phyloP scores from a whole-genome alignment of 1,140 invertebrate species.

The Macrotrachela quadricornifera region DNA sequence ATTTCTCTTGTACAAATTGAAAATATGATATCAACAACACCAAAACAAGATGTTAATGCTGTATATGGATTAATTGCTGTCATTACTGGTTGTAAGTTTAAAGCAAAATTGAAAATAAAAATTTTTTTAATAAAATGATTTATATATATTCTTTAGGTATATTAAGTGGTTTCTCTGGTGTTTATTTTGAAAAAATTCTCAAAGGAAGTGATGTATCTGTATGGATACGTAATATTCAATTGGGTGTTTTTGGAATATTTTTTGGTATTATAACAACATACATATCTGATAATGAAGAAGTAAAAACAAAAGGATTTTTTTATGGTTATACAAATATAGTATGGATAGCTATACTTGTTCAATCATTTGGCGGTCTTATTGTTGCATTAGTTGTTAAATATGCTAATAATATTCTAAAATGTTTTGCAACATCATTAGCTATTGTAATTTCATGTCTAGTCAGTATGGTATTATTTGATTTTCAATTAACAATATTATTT shows the following conservation, averaged over 20 bases:
- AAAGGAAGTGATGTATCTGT: slow-evolving; percentile 70
- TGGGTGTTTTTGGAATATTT: slow-evolving; percentile 23
- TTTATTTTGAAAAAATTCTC: slow-evolving; percentile 96
- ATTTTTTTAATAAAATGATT: too few relatives aligned
- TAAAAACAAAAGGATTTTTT: slow-evolving; percentile 36
- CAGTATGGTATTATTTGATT: slow-evolving; percentile 6
- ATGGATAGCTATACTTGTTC: slow-evolving; percentile 31
- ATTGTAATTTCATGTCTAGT: slow-evolving; percentile 5
- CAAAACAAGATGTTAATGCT: too few relatives aligned
- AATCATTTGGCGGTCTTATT: slow-evolving; percentile 29
- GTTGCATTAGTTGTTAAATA: slow-evolving; percentile 36
- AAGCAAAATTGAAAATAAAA: too few relatives aligned
- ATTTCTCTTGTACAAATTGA: slow-evolving; percentile 46
- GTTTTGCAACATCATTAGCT: slow-evolving; percentile 1
- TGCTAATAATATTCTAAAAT: slow-evolving; percentile 33
- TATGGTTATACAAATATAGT: slow-evolving; percentile 32
- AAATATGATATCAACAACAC: too few relatives aligned
- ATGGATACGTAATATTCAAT: slow-evolving; percentile 47
- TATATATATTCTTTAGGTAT: too few relatives aligned
- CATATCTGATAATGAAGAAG: slow-evolving; percentile 30
- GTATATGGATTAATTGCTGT: too few relatives aligned
- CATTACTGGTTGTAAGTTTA: too few relatives aligned
- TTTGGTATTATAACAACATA: slow-evolving; percentile 12
- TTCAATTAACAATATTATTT: too few relatives aligned
- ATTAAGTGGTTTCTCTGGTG: slow-evolving; percentile 87